Conservation (phyloP, 2,797 vertebrate genomes). For the Melanotaenia boesemani region DNA sequence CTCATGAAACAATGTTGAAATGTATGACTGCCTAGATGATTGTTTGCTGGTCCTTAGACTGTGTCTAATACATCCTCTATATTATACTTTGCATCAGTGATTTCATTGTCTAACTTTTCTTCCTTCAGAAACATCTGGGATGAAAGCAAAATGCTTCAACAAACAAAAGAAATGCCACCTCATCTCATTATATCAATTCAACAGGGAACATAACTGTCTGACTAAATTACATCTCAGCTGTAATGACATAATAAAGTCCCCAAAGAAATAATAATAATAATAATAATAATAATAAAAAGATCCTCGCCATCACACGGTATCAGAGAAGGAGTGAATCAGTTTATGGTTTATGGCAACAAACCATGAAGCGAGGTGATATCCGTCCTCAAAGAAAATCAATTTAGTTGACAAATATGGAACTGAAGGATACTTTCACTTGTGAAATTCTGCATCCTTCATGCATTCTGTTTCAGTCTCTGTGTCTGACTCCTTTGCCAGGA, state of each 20-base stretch:
- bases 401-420: constrained; percentile 61
- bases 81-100: constrained; percentile 56
- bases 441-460: constrained; percentile 54
- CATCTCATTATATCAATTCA: constrained; percentile 76
- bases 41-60: constrained; percentile 6
- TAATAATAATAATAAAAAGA: constrained; percentile 11
- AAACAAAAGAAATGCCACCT: constrained; percentile 62
- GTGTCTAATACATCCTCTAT: constrained; percentile 32
- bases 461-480: constrained; percentile 38
- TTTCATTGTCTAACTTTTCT: constrained; percentile 51
- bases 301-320: constrained; percentile 47
- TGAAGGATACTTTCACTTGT: constrained; percentile 63
- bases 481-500: constrained; percentile 33
- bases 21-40: neutral
- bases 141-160: constrained; percentile 59
- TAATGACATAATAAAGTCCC: constrained; percentile 63
- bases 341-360: constrained; percentile 59
- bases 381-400: constrained; percentile 68
- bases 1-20: no score
- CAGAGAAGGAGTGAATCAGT: constrained; percentile 50
- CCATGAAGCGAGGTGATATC: constrained; percentile 64
- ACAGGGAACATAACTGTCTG: constrained; percentile 64
- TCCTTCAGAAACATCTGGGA: constrained; percentile 58
- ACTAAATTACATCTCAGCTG: constrained; percentile 66
- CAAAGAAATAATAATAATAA: constrained; percentile 56